Percentiles rank a stretch among this genome's conserved stretches.
Conservation (phyloP, 2,888 invertebrate species). For the Leucophenga montana region DNA sequence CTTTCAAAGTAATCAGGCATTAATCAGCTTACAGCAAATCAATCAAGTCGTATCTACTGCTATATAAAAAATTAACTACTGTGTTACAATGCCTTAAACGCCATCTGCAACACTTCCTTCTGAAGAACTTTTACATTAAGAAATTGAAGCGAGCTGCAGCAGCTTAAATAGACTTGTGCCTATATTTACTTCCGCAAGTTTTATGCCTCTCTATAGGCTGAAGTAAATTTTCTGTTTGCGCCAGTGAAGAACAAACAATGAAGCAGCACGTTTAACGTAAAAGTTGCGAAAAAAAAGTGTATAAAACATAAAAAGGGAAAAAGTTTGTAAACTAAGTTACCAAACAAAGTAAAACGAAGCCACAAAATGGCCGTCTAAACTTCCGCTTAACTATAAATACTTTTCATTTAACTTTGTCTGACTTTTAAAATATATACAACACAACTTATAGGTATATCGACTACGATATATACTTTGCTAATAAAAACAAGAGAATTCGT, state of each 20-base stretch:
- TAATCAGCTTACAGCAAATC: slow-evolving; percentile 52
- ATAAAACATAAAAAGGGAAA: not conserved
- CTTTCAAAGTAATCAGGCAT: slow-evolving; percentile 24
- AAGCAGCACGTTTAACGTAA: not conserved
- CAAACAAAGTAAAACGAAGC: not conserved
- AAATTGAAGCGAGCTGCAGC: not conserved
- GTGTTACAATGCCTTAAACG: not conserved
- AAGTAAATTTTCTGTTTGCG: slow-evolving; percentile 11
- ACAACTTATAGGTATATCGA: no score
- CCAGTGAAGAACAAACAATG: not conserved
- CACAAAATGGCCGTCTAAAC: not conserved
- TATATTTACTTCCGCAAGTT: no score
- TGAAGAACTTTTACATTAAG: slow-evolving; percentile 7
- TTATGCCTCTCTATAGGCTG: not conserved
- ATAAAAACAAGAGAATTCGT: no score
- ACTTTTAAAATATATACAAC: no score
- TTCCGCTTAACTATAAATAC: no score
- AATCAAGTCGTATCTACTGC: slow-evolving; percentile 43
- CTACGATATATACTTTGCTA: no score
- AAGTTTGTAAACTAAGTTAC: not conserved
- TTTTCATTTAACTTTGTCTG: no score
- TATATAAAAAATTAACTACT: not conserved
- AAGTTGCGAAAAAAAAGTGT: not conserved
- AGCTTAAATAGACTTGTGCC: no score
- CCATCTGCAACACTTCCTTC: not conserved